phyloP scores from a whole-genome alignment of 2,113 vertebrate genomes.

The Stigmatopora argus region DNA sequence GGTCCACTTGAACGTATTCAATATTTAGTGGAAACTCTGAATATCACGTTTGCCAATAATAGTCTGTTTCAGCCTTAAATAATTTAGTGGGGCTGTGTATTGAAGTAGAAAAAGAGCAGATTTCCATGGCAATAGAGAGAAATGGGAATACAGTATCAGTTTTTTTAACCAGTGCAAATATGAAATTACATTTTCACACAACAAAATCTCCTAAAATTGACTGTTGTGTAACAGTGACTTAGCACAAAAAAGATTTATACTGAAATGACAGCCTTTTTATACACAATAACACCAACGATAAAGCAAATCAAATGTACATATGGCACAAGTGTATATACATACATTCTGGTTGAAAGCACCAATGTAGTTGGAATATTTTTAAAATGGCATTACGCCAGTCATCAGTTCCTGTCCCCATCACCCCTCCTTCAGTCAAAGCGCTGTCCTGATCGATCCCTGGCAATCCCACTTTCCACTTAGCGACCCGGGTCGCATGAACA shows the following conservation, averaged over 20 bases:
- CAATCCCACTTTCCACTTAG: conserved; percentile 31
- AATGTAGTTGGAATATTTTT: background rate
- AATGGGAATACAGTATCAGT: no score
- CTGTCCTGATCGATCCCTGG: conserved; percentile 30
- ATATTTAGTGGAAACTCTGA: background rate
- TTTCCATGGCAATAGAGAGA: no score
- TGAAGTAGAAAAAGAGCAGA: background rate
- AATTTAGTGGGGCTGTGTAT: background rate
- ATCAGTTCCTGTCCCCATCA: conserved; percentile 7
- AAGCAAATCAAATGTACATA: background rate
- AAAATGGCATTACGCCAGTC: background rate
- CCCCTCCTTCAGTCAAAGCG: background rate
- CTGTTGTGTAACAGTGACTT: background rate
- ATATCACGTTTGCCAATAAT: background rate
- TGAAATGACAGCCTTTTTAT: background rate
- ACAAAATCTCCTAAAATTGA: no score
- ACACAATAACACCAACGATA: background rate
- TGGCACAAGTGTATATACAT: background rate
- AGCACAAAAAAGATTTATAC: conserved; percentile 15
- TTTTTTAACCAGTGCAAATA: no score
- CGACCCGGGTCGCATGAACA: conserved; percentile 30
- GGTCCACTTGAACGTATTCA: background rate
- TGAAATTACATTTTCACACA: no score
- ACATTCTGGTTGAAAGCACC: background rate
- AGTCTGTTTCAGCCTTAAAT: background rate